A percentile compares a stretch with the other conserved stretches of the same genome.
Evolutionary conservation across 2,888 invertebrate species (phyloP).

Genomic region (Empis stercorea): DNA sequence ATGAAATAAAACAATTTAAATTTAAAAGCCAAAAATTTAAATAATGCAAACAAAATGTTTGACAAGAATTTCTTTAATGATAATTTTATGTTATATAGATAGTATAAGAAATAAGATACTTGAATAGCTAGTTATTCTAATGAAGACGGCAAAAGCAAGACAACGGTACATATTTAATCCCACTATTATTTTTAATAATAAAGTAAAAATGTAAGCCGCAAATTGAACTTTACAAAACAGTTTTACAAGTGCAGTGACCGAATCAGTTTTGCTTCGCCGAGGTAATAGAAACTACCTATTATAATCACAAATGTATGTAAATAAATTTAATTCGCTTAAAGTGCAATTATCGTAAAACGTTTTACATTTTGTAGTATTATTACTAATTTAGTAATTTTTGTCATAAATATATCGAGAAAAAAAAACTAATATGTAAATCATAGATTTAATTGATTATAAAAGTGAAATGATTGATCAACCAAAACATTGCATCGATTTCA

Average conservation of each 20-base stretch:
- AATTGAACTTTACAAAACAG: slow-evolving; percentile 16
- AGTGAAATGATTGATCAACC: neutral
- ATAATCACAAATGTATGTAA: slow-evolving; percentile 19
- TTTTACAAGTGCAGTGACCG: slow-evolving; percentile 30
- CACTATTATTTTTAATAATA: slow-evolving; percentile 3
- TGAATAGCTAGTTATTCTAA: neutral
- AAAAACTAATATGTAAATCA: neutral
- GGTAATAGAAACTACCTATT: neutral
- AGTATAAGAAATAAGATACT: neutral
- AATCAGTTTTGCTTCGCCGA: slow-evolving; percentile 21
- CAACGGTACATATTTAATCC: slow-evolving; percentile 14
- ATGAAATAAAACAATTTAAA: no score
- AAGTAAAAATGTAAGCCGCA: slow-evolving; percentile 10
- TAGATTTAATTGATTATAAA: neutral
- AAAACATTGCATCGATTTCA: neutral
- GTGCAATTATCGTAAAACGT: neutral
- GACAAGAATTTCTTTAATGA: no score
- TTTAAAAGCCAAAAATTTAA: no score
- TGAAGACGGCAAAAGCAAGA: slow-evolving; percentile 4
- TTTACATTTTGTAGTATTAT: no score
- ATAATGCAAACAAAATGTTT: no score
- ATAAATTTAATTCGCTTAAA: slow-evolving; percentile 30
- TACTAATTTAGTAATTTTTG: neutral
- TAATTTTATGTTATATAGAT: no score
- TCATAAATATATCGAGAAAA: neutral